Percentiles rank a stretch among this genome's conserved stretches.
Evolutionary conservation across 2,888 invertebrate species (phyloP).

Genomic region (Clunio marinus): DNA sequence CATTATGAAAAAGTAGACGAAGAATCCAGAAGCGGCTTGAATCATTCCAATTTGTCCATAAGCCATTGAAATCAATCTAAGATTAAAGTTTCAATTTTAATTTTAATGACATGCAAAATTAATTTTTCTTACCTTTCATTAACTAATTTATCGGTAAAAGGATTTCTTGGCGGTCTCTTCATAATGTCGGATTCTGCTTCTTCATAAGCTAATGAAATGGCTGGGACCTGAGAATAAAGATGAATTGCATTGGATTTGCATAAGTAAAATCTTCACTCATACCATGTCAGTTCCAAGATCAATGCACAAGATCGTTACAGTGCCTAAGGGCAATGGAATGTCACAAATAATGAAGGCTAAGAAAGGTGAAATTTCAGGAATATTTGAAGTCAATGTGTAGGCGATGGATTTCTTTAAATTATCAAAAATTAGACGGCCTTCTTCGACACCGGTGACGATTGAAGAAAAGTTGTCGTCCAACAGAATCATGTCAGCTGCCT

Average conservation of each 20-base stretch:
- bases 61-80: slow-evolving; percentile 93
- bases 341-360: slow-evolving; percentile 93
- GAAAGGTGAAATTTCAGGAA: slow-evolving; percentile 98
- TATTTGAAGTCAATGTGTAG: slow-evolving; percentile 94
- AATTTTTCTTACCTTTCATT: slow-evolving; percentile 78
- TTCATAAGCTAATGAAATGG: slow-evolving; percentile 98
- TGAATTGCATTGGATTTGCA: too few relatives aligned
- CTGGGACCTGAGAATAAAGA: too few relatives aligned
- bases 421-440: slow-evolving; percentile 93
- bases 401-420: slow-evolving; percentile 98
- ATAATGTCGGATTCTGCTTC: slow-evolving; percentile 98
- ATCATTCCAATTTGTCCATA: slow-evolving; percentile 99
- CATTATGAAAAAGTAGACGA: slow-evolving; percentile 99
- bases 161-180: slow-evolving; percentile 97
- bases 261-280: too few relatives aligned
- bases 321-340: slow-evolving; percentile 91
- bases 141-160: slow-evolving; percentile 97
- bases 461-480: slow-evolving; percentile 99
- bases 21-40: slow-evolving; percentile 99
- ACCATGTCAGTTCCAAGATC: slow-evolving; percentile 99
- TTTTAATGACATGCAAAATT: slow-evolving; percentile 17
- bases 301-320: slow-evolving; percentile 96
- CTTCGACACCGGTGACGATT: slow-evolving; percentile 93
- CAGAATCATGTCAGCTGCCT: slow-evolving; percentile 99
- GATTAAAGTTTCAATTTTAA: neutral